These are phyloP conservation scores for Pseudomugil tenellus DNA, from an alignment of 2,797 vertebrate species.

Conservation along the genomic window DNA sequence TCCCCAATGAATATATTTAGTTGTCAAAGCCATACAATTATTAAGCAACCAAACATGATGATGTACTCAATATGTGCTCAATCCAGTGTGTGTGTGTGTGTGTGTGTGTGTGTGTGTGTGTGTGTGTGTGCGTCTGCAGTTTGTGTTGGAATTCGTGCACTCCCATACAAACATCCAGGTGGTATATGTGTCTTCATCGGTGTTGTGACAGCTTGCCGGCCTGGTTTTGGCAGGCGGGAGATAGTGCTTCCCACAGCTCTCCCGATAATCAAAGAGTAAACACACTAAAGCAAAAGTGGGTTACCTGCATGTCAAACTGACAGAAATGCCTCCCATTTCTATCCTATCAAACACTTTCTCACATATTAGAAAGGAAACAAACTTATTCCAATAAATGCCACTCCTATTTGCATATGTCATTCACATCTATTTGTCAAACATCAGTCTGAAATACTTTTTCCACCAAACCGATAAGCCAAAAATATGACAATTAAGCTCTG, in stretches of 20 bases:
- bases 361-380: constrained; percentile 40
- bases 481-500: constrained; percentile 37
- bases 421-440: constrained; percentile 40
- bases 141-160: constrained; percentile 31
- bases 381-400: constrained; percentile 45
- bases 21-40: constrained; percentile 27
- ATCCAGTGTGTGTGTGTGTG: no score
- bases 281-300: constrained; percentile 77
- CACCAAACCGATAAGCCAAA: constrained; percentile 39
- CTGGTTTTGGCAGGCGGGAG: constrained; percentile 68
- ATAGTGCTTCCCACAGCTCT: constrained; percentile 77
- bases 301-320: constrained; percentile 81
- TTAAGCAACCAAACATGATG: not conserved
- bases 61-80: constrained; percentile 14
- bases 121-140: constrained; percentile 1
- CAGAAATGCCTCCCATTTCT: constrained; percentile 55
- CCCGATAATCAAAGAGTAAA: constrained; percentile 78
- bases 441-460: constrained; percentile 10
- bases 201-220: constrained; percentile 78
- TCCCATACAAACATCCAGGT: constrained; percentile 64
- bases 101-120: constrained; percentile 7
- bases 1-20: constrained; percentile 9
- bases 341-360: constrained; percentile 38
- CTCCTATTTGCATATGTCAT: constrained; percentile 38
- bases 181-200: constrained; percentile 70